Base-by-base conservation (phyloP, 1,140 invertebrate species). In the Meloidogyne hapla region DNA sequence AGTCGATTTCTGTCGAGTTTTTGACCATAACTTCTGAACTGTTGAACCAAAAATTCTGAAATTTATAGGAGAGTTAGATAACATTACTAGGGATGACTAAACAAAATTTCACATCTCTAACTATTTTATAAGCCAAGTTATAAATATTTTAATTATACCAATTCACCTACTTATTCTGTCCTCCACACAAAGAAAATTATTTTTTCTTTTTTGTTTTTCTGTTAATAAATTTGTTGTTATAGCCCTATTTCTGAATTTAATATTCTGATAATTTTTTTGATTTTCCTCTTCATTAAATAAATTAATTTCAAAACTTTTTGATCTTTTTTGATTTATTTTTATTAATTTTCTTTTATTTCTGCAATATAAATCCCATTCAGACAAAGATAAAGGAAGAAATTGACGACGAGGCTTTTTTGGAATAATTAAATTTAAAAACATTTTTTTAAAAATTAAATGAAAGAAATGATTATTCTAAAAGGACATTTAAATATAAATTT, bases 371-470 rank as follows among this genome's bases (percentile, higher is more conserved):
- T 75, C 75, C 45, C 45, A 45, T 42, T 75, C 74, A 38, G 72
- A 74, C 8, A 74, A 23, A 2, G 72, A 74, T 26, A 74, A 23
- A 13, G 72, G 72, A 25, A 74, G 69, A 40, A 42, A 74, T 40
- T 74, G 61, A 25, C 72, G 72, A 6, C 69, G 61, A 40, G 72
- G 42, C 56, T 74, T 74, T 74, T 25, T 38, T 67, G 72, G 72
- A 56, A 56, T 56, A 56, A 56, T 56, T 56, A 56, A 56, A 56
- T 56, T 56, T 56, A 56, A 56, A 56, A 56, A 56, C 48, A 56
- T 56, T 56, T 56, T 56, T 56, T 56, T n/a, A 56, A 56, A 18
- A 18, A 56, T 33, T 33, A 33, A 33, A 33, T 33, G 33, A 56
- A 56, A n/a, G 18, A 1, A 56, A n/a, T 56, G 1, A 15, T 18